Percentiles rank a stretch among this genome's conserved stretches.
Conservation (phyloP, 2,797 vertebrate genomes). For the Danio albolineatus region DNA sequence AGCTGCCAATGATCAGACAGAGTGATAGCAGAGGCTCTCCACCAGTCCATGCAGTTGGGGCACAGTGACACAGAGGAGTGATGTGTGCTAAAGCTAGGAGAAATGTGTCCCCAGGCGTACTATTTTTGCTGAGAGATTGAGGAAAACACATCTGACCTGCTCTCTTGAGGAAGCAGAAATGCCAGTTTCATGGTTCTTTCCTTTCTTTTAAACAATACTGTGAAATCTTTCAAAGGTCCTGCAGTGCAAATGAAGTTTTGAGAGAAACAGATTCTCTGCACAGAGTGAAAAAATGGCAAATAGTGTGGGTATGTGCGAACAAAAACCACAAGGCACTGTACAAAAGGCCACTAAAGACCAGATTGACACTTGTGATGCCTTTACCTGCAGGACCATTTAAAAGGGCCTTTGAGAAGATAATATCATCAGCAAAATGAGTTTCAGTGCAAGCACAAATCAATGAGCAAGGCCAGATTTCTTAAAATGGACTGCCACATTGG, state of each 20-base stretch:
- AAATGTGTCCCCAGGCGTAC: slow-evolving; percentile 9
- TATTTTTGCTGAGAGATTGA: slow-evolving; percentile 21
- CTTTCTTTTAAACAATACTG: neutral
- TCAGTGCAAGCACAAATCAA: slow-evolving; percentile 12
- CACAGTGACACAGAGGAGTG: slow-evolving; percentile 23
- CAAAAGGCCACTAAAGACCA: slow-evolving; percentile 36
- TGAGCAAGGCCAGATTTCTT: neutral
- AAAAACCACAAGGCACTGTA: neutral
- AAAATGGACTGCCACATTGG: slow-evolving; percentile 2
- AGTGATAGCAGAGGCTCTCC: slow-evolving; percentile 18
- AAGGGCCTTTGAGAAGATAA: slow-evolving; percentile 14
- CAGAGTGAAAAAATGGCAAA: neutral
- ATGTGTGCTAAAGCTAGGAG: slow-evolving; percentile 31
- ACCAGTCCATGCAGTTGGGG: slow-evolving; percentile 1
- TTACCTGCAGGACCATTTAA: slow-evolving; percentile 26
- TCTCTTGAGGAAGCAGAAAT: slow-evolving; percentile 7
- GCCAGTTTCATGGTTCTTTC: neutral
- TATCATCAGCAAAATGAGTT: neutral
- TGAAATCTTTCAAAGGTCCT: neutral
- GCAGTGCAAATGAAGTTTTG: neutral
- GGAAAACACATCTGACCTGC: slow-evolving; percentile 18
- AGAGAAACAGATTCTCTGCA: neutral
- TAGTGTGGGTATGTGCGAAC: slow-evolving; percentile 11
- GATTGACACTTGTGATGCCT: neutral
- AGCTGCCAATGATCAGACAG: slow-evolving; percentile 18